These are phyloP conservation scores for Caenorhabditis japonica DNA, from an alignment of 2,888 invertebrate genomes.

Conservation along the genomic window DNA sequence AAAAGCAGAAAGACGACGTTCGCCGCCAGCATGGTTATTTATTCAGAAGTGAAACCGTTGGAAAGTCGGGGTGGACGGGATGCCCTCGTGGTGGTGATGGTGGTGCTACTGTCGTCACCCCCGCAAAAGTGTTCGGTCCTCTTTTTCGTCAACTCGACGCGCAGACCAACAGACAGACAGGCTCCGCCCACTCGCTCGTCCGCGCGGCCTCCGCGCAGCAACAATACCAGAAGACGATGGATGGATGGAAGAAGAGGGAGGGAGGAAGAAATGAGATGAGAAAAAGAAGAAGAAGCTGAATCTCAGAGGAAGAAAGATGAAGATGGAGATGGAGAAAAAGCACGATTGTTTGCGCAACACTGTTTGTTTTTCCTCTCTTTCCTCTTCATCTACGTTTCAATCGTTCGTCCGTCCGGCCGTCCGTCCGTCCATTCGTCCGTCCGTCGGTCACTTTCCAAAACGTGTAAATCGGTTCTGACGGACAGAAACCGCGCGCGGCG, in stretches of 20 bases:
- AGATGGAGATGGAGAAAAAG: slow-evolving; percentile 15
- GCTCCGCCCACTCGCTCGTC: slow-evolving; percentile 15
- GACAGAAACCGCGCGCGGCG: not conserved
- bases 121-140: slow-evolving; percentile 15
- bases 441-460: slow-evolving; percentile 10
- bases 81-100: slow-evolving; percentile 13
- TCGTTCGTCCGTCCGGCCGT: slow-evolving; percentile 5
- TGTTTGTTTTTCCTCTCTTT: slow-evolving; percentile 25
- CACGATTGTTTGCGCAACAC: slow-evolving; percentile 44
- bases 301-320: slow-evolving; percentile 11
- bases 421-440: slow-evolving; percentile 1
- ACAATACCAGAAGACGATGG: slow-evolving; percentile 18
- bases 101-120: slow-evolving; percentile 6
- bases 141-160: slow-evolving; percentile 5
- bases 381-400: not conserved
- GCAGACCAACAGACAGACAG: slow-evolving; percentile 14
- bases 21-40: slow-evolving; percentile 7
- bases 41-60: slow-evolving; percentile 4
- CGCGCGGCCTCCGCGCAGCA: slow-evolving; percentile 6
- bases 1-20: slow-evolving; percentile 8
- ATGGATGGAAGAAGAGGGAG: no score
- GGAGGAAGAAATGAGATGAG: not conserved
- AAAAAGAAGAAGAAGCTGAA: slow-evolving; percentile 7
- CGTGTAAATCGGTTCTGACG: slow-evolving; percentile 45
- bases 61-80: slow-evolving; percentile 10